phyloP scores from a whole-genome alignment of 2,888 invertebrate species.

The Mactromeris polynyma region DNA sequence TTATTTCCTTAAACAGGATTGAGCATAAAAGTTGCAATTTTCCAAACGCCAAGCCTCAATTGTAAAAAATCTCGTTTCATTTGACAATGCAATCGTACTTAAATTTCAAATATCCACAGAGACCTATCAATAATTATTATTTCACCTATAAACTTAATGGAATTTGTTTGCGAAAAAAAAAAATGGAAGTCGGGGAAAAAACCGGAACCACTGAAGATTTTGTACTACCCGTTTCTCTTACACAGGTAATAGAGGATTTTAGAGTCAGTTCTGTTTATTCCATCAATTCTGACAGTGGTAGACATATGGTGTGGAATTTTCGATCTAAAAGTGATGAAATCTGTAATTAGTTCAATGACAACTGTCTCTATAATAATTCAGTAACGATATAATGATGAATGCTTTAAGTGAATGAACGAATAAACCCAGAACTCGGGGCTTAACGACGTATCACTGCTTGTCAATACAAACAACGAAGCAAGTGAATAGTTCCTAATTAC shows the following conservation, averaged over 20 bases:
- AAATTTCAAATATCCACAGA: not conserved
- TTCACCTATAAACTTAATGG: not conserved
- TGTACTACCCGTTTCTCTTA: no score
- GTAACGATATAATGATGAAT: no score
- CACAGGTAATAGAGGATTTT: not conserved
- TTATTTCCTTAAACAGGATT: not conserved
- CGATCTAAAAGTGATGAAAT: not conserved
- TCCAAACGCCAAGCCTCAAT: no score
- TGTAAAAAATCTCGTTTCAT: no score
- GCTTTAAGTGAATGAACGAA: no score
- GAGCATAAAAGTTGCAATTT: not conserved
- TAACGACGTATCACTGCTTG: not conserved
- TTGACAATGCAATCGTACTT: not conserved
- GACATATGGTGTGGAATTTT: not conserved
- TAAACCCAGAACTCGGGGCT: no score
- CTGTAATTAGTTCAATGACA: not conserved
- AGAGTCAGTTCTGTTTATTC: not conserved
- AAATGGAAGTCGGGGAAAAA: not conserved
- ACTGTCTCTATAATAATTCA: not conserved
- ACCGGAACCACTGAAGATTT: not conserved
- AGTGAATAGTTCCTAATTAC: constrained; percentile 22
- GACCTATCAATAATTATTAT: not conserved
- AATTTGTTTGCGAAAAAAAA: not conserved
- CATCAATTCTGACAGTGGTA: not conserved
- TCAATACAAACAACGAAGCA: not conserved